Percentiles rank a stretch among this genome's conserved stretches.
Evolutionary conservation across 1,140 invertebrate genomes (phyloP).

Genomic region (Eupristina koningsbergeri): DNA sequence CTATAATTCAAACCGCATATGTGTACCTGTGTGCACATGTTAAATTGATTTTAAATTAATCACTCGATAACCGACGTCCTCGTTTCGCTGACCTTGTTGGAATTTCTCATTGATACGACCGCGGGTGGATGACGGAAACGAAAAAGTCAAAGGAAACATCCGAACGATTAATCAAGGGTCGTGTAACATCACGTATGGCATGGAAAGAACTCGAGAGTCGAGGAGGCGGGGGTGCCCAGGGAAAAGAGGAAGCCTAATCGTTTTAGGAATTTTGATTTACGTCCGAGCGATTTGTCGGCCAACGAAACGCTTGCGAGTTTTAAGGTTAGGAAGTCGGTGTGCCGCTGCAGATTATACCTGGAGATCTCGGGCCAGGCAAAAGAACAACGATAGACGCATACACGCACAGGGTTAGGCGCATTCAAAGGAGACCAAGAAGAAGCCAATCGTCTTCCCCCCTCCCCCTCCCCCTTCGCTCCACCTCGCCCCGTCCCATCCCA

Average conservation of each 20-base stretch:
- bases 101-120: slow-evolving; percentile 1
- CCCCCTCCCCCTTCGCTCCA: not conserved
- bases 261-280: slow-evolving; percentile 52
- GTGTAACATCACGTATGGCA: not conserved
- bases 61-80: slow-evolving; percentile 8
- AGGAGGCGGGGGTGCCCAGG: not conserved
- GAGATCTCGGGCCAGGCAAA: not conserved
- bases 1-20: not conserved
- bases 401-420: not conserved
- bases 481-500: not conserved
- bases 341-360: slow-evolving; percentile 34
- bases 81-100: not conserved
- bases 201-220: not conserved
- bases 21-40: not conserved
- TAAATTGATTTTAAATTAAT: slow-evolving; percentile 29
- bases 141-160: not conserved
- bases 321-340: slow-evolving; percentile 29
- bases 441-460: not conserved
- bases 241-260: not conserved
- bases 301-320: slow-evolving; percentile 10
- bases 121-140: not conserved
- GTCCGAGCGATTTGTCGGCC: slow-evolving; percentile 52
- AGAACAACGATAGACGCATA: not conserved
- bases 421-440: not conserved
- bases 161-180: slow-evolving; percentile 27